Base-by-base conservation (phyloP, 2,797 vertebrate species). In the Anomalospiza imberbis region DNA sequence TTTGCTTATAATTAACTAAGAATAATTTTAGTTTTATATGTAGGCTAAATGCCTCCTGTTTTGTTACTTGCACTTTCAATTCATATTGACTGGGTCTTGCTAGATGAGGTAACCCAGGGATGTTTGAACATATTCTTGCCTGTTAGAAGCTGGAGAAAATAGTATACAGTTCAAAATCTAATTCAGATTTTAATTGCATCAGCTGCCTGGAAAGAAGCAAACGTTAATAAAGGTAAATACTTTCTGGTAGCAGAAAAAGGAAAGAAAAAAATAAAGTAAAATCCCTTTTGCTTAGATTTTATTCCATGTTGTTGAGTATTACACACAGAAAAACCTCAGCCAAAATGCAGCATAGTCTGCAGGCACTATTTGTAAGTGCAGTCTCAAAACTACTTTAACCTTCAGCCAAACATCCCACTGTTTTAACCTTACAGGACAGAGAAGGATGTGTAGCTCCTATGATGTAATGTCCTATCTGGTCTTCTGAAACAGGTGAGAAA, bases 201-300 rank as follows among this genome's bases (percentile, higher is more conserved):
- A 95, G 2, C 61, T 92, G 17, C 62, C 58, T 87, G 57, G 53
- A 34, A 92, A 91, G 77, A 91, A 81, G 50, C 29, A 91, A 74
- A 72, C 0, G 0, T 63, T 94, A 85, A 92, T 95, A 85, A 90
- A 96, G 89, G 78, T 32, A 91, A 94, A 82, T 94, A 83, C 18
- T 61, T 53, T 61, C 62, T 91, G 50, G 26, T 89, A 76, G 21
- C 79, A 82, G 75, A 88, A 93, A 93, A 55, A 79, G 53, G 24
- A 71, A 66, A 81, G 72, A 13, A 67, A 48, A 51, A 88, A 88
- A 78, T 85, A 22, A 62, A 19, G n/a, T 38, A 32, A 57, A 86
- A 58, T 34, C 42, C 16, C 29, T 77, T 92, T 90, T 81, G n/a
- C 45, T 82, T 81, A 68, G 17, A 47, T 57, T 92, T 81, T 92